Conservation (phyloP, 1,140 invertebrate genomes). For the Formica exsecta region DNA sequence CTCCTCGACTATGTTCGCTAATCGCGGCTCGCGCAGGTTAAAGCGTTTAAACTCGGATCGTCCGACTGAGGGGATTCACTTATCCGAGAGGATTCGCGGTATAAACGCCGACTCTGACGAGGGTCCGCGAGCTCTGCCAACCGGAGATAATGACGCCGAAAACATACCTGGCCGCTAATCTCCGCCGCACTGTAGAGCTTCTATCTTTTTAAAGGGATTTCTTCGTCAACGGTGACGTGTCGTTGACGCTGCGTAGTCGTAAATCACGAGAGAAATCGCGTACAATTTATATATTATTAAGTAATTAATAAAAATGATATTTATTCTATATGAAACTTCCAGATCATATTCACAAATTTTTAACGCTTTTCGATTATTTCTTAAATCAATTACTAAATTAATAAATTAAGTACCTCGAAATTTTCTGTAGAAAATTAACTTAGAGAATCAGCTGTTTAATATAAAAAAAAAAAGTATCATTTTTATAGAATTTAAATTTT, state of each 20-base stretch:
- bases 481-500: neutral
- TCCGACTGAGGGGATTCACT: constrained; percentile 60
- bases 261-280: constrained; percentile 47
- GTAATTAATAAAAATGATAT: neutral
- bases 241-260: constrained; percentile 13
- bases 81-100: constrained; percentile 66
- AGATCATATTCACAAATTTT: neutral
- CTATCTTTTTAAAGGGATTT: constrained; percentile 56
- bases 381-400: neutral
- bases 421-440: neutral
- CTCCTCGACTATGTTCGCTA: constrained; percentile 27
- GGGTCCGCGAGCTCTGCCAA: constrained; percentile 63
- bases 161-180: constrained; percentile 61
- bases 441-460: neutral
- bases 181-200: neutral
- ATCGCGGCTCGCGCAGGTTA: constrained; percentile 44
- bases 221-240: constrained; percentile 44
- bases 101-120: constrained; percentile 63
- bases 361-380: neutral
- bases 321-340: neutral
- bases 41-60: constrained; percentile 58
- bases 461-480: neutral
- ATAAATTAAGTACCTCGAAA: neutral
- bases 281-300: constrained; percentile 17
- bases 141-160: constrained; percentile 58